Evolutionary conservation across 2,113 vertebrate genomes (phyloP), one percentile per base, ranked within the genome.

Genomic region (Hippocampus barbouri): DNA sequence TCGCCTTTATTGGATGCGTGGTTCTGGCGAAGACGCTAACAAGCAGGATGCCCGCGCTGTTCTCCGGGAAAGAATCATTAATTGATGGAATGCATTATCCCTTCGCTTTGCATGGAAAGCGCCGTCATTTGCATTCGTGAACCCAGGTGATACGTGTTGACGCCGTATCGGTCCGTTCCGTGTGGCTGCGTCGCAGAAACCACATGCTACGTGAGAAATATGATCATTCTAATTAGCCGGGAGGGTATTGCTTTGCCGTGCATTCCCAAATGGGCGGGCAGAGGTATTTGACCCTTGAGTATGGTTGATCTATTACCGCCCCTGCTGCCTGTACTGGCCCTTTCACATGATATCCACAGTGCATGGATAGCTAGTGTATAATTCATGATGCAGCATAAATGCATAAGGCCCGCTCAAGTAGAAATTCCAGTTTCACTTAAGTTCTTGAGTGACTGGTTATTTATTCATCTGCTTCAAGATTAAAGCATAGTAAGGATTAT

Each of bases 191-290:
- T 78, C 67, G 71, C 67, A 68, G 49, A 82, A 77, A 38, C 34
- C 83, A 87, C 82, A 84, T 83, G 81, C 73, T 72, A 68, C 67
- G 41, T 67, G 41, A 66, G 77, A 86, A 88, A 89, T 81, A 70
- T 74, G 76, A 87, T 80, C 75, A 27, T 56, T 69, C 76, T 69
- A 82, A 85, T 86, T 78, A 78, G 85, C 73, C 21, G 73, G 61
- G 72, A 86, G 59, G 68, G 73, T 77, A 80, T 74, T 78, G 59
- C 67, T 38, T 78, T 45, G 56, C 79, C 79, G 71, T 57, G 61
- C 67, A 65, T 79, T 76, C 75, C n/a, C 7, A 76, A 68, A 43
- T 53, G 72, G 67, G 10, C n/a, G 56, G 8, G 74, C 72, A 64
- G 82, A 72, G 66, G 64, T 76, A 38, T 38, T 38, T 38, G 6